Evolutionary conservation across 2,888 invertebrate species (phyloP).

Genomic region (Neoascia interrupta): DNA sequence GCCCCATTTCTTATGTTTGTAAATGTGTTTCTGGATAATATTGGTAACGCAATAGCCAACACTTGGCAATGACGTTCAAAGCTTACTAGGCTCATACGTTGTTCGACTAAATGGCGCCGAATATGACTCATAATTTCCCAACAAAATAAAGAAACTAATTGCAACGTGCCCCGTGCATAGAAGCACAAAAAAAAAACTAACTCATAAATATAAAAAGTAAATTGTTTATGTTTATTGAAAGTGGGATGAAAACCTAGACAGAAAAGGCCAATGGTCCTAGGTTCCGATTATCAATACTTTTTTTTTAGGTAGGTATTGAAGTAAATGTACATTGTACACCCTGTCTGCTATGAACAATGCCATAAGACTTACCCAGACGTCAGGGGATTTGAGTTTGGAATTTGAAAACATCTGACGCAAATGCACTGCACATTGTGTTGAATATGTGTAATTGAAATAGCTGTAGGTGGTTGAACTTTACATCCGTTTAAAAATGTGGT

Average conservation of each 20-base stretch:
- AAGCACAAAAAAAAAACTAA: conserved; percentile 8
- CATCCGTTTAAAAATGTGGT: conserved; percentile 1
- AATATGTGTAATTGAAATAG: background rate
- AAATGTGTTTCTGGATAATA: no score
- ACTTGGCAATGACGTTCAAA: no score
- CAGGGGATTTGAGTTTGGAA: no score
- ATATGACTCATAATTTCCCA: conserved; percentile 39
- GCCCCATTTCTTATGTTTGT: no score
- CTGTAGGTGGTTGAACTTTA: conserved; percentile 18
- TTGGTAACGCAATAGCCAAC: no score
- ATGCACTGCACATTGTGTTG: no score
- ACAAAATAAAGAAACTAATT: conserved; percentile 21
- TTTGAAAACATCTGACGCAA: no score
- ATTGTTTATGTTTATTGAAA: conserved; percentile 24
- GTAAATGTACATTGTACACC: conserved; percentile 21
- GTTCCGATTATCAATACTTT: no score
- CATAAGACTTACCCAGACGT: no score
- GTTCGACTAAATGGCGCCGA: conserved; percentile 25
- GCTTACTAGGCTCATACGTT: no score
- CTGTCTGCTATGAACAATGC: no score
- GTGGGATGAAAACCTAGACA: conserved; percentile 26
- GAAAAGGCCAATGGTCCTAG: conserved; percentile 28
- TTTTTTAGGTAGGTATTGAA: conserved; percentile 26
- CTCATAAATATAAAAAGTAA: conserved; percentile 23
- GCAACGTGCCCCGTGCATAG: conserved; percentile 21